phyloP scores from a whole-genome alignment of 2,797 vertebrate species.

The Pyrrhura leucotis region DNA sequence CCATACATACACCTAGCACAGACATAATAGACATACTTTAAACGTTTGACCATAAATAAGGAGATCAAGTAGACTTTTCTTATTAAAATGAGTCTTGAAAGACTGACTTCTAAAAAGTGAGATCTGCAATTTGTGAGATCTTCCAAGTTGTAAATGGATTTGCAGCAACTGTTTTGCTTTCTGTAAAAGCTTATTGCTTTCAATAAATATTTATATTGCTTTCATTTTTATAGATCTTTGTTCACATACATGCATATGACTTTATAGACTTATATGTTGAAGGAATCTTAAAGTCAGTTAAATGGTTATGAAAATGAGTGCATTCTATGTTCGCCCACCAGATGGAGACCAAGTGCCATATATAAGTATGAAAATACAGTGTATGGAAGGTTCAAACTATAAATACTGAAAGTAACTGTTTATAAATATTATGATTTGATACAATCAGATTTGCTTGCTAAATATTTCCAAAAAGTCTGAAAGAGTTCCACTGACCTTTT shows the following conservation, averaged over 20 bases:
- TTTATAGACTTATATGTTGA: neutral
- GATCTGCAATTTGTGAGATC: neutral
- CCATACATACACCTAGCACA: neutral
- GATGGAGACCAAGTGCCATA: slow-evolving; percentile 14
- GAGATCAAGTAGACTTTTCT: neutral
- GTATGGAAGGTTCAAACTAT: neutral
- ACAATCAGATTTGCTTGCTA: neutral
- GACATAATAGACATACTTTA: neutral
- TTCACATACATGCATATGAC: fast-evolving
- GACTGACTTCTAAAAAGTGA: neutral
- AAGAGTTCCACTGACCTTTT: neutral
- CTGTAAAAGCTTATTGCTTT: neutral
- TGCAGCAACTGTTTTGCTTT: neutral
- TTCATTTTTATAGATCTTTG: neutral
- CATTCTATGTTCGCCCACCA: slow-evolving; percentile 38
- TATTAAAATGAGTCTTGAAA: neutral
- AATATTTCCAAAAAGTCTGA: neutral
- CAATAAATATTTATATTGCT: neutral
- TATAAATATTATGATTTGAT: neutral
- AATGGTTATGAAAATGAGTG: neutral
- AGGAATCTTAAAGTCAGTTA: neutral
- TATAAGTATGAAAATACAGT: neutral
- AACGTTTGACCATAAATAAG: neutral
- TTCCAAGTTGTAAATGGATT: neutral
- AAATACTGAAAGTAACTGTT: neutral